These are phyloP conservation scores for Penaeus monodon DNA, from an alignment of 2,888 invertebrate species.

Conservation along the genomic window DNA sequence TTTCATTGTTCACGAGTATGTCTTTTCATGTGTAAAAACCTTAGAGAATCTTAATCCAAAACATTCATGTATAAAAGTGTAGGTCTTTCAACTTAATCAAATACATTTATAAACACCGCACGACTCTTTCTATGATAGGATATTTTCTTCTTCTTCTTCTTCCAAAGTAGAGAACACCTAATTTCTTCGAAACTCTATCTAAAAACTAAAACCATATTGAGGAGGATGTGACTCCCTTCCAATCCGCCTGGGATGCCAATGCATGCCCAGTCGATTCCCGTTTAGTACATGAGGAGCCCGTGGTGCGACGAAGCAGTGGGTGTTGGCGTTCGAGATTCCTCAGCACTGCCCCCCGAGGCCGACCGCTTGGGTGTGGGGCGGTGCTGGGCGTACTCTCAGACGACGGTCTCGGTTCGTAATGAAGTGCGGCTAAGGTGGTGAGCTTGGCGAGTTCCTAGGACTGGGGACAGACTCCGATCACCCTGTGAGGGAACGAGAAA, in stretches of 20 bases:
- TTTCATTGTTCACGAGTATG: not conserved
- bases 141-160: conserved; percentile 1
- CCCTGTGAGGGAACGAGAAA: conserved; percentile 34
- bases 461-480: conserved; percentile 63
- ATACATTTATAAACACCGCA: no score
- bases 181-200: conserved; percentile 20
- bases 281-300: conserved; percentile 53
- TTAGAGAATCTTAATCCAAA: no score
- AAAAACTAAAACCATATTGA: not conserved
- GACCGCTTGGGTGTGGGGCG: conserved; percentile 47
- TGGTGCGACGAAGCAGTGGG: conserved; percentile 57
- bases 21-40: no score
- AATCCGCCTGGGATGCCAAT: not conserved
- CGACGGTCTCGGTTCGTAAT: conserved; percentile 61
- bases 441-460: conserved; percentile 63
- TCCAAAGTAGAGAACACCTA: conserved; percentile 38
- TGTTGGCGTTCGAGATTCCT: conserved; percentile 55
- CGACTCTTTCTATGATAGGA: no score
- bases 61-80: no score
- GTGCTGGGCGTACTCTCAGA: conserved; percentile 65
- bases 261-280: not conserved
- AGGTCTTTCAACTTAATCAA: no score
- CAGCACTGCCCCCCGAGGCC: conserved; percentile 55
- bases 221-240: not conserved
- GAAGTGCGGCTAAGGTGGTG: conserved; percentile 64